phyloP scores from a whole-genome alignment of 2,888 invertebrate species.

The Zhengitettix transpicula region DNA sequence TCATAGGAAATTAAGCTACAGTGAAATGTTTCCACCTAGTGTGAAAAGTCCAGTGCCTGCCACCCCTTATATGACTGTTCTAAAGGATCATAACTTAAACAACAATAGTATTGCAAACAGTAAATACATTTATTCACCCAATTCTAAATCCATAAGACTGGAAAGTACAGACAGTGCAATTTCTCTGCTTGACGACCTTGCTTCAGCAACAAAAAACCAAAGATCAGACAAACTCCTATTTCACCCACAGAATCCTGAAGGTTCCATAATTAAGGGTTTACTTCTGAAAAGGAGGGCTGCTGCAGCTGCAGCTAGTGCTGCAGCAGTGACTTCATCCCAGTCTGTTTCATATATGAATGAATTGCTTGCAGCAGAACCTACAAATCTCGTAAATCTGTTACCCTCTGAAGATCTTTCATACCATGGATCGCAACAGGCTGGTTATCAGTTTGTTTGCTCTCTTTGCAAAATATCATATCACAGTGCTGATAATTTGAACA shows the following conservation, averaged over 20 bases:
- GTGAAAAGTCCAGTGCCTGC: not conserved
- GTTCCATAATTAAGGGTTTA: slow-evolving; percentile 52
- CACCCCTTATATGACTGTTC: not conserved
- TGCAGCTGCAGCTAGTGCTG: slow-evolving; percentile 14
- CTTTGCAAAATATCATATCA: slow-evolving; percentile 63
- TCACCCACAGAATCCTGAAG: slow-evolving; percentile 34
- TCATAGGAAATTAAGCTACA: slow-evolving; percentile 38
- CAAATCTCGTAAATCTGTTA: too few species aligned
- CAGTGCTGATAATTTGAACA: slow-evolving; percentile 63
- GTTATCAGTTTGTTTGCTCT: slow-evolving; percentile 49
- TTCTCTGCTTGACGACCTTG: slow-evolving; percentile 3
- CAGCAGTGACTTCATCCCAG: not conserved
- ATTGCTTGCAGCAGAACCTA: not conserved
- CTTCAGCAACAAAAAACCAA: not conserved
- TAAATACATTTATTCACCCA: not conserved
- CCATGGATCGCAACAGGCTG: not conserved
- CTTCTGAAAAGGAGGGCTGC: slow-evolving; percentile 42
- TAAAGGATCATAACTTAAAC: not conserved
- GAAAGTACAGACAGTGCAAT: not conserved
- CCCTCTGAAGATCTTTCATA: not conserved
- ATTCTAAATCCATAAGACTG: not conserved
- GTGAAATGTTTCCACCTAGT: slow-evolving; percentile 31
- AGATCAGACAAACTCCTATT: slow-evolving; percentile 23
- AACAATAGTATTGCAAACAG: not conserved
- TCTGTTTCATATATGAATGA: not conserved